phyloP scores from a whole-genome alignment of 2,888 invertebrate species.

The Mesoligia furuncula region DNA sequence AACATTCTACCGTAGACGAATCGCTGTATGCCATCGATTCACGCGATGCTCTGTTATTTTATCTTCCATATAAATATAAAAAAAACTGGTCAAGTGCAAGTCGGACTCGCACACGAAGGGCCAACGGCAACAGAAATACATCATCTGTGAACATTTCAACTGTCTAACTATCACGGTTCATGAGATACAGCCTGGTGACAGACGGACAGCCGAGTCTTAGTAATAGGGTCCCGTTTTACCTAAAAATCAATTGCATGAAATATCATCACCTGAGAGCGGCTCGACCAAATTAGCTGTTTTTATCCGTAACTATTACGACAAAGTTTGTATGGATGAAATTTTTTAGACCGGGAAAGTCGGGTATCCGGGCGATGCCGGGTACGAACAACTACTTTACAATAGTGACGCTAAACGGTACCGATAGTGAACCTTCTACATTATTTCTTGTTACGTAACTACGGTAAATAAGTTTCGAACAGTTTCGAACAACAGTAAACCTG shows the following conservation, averaged over 20 bases:
- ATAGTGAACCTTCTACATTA: conserved; percentile 39
- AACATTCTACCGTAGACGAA: neutral
- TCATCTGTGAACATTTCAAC: no score
- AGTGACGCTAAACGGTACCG: no score
- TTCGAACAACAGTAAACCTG: conserved; percentile 60
- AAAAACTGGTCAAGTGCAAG: no score
- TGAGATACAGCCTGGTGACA: no score
- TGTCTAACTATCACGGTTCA: no score
- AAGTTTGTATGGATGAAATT: neutral
- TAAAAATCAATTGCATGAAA: neutral
- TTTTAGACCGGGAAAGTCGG: neutral
- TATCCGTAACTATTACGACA: neutral
- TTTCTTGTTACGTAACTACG: neutral
- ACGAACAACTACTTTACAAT: neutral
- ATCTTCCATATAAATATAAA: neutral
- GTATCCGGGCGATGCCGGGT: no score
- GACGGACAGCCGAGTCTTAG: no score
- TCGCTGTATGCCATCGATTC: neutral
- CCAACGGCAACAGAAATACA: no score
- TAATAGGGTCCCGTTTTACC: no score
- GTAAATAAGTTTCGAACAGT: conserved; percentile 61
- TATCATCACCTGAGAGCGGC: neutral
- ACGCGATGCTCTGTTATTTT: neutral
- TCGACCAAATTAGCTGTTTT: neutral
- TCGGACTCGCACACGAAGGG: no score